Percentiles rank a stretch among this genome's conserved stretches.
Evolutionary conservation across 1,140 invertebrate species (phyloP).

Genomic region (Steinernema khuongi): DNA sequence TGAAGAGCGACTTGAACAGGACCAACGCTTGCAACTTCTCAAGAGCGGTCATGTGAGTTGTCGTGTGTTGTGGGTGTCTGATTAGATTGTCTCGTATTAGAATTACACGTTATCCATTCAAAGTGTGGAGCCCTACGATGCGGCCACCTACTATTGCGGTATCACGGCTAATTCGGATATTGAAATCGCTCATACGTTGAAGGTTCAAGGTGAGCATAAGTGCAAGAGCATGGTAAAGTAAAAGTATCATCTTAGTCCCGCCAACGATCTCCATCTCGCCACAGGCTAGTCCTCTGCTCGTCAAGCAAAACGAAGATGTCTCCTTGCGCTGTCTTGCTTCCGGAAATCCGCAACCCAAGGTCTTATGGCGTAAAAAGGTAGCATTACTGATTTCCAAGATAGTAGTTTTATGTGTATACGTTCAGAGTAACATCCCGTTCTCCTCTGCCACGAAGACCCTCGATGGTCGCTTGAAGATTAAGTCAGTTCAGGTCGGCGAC

Average conservation of each 20-base stretch:
- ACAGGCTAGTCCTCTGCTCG: conserved; percentile 10
- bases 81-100: neutral
- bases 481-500: conserved; percentile 3
- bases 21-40: conserved; percentile 22
- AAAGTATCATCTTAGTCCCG: conserved; percentile 16
- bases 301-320: conserved; percentile 23
- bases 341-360: conserved; percentile 25
- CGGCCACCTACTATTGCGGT: conserved; percentile 24
- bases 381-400: neutral
- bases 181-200: conserved; percentile 27
- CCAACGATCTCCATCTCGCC: conserved; percentile 19
- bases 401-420: no score
- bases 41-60: conserved; percentile 19
- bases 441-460: conserved; percentile 6
- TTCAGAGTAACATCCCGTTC: neutral
- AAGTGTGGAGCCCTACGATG: conserved; percentile 24
- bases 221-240: neutral
- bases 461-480: conserved; percentile 26
- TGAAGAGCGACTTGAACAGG: conserved; percentile 16
- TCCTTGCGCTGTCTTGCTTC: conserved; percentile 19
- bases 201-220: conserved; percentile 20
- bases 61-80: neutral
- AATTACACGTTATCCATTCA: conserved; percentile 22
- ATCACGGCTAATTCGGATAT: conserved; percentile 21
- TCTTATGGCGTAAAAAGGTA: conserved; percentile 22